These are phyloP conservation scores for Xiphias gladius DNA, from an alignment of 2,113 vertebrate genomes.

Conservation along the genomic window DNA sequence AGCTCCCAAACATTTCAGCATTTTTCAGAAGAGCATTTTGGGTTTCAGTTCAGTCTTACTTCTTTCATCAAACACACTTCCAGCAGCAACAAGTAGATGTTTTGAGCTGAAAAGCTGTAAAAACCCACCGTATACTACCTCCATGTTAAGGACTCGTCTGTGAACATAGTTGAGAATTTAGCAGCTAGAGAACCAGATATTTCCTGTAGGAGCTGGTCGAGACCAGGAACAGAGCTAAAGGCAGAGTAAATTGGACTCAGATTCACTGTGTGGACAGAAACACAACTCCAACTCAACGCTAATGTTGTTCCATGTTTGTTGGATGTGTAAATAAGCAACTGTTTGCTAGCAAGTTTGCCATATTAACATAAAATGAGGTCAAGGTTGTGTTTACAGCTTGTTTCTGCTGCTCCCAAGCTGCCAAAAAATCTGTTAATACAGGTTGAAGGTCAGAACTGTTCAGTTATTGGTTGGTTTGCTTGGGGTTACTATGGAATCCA, in stretches of 20 bases:
- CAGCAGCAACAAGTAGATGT: too few species aligned
- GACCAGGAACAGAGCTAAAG: neutral
- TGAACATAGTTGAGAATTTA: neutral
- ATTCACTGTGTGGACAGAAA: neutral
- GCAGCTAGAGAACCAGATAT: neutral
- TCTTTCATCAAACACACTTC: too few species aligned
- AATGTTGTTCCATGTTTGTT: neutral
- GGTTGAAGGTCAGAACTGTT: neutral
- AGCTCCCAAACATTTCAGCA: too few species aligned
- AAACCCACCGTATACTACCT: too few species aligned
- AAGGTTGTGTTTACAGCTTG: neutral
- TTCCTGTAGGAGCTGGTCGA: neutral
- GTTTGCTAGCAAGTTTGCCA: neutral
- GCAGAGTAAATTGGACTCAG: neutral
- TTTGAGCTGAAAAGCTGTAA: too few species aligned
- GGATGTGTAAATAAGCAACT: neutral
- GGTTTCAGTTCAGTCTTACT: too few species aligned
- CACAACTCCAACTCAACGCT: too few species aligned
- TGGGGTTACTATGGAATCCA: neutral
- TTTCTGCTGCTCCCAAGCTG: neutral
- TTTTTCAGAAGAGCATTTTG: too few species aligned
- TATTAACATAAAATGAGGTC: neutral
- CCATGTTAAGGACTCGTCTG: too few species aligned
- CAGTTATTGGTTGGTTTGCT: neutral
- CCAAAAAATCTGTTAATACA: neutral